Evolutionary conservation across 2,888 invertebrate species (phyloP).

Genomic region (Apotomis turbidana): DNA sequence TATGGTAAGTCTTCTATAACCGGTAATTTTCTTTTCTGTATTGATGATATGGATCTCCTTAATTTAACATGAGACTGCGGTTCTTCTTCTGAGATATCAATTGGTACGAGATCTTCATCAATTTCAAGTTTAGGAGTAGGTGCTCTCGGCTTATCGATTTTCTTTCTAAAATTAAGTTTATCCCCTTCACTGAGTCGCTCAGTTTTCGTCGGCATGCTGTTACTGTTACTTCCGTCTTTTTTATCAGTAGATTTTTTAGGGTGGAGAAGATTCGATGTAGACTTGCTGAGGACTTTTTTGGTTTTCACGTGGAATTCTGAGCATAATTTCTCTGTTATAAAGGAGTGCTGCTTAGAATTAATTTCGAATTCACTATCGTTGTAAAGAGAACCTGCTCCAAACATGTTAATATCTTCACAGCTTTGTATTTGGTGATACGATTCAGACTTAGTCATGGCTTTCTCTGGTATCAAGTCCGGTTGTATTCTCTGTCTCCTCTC

Average conservation of each 20-base stretch:
- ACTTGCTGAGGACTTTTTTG: conserved; percentile 85
- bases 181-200: conserved; percentile 69
- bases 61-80: conserved; percentile 77
- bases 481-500: conserved; percentile 81
- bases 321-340: conserved; percentile 87
- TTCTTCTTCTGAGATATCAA: conserved; percentile 76
- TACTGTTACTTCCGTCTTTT: conserved; percentile 77
- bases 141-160: conserved; percentile 78
- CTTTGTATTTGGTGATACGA: conserved; percentile 82
- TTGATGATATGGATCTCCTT: conserved; percentile 80
- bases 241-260: conserved; percentile 82
- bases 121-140: conserved; percentile 77
- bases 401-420: conserved; percentile 82
- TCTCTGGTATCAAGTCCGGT: conserved; percentile 80
- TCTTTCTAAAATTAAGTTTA: conserved; percentile 77
- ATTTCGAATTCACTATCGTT: conserved; percentile 83
- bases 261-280: conserved; percentile 85
- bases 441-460: conserved; percentile 77
- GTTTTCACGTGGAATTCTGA: conserved; percentile 89
- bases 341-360: conserved; percentile 84
- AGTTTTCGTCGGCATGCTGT: conserved; percentile 80
- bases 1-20: conserved; percentile 87
- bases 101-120: conserved; percentile 67
- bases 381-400: conserved; percentile 82
- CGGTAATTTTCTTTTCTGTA: conserved; percentile 80